phyloP scores from a whole-genome alignment of 2,113 vertebrate genomes.

The Saccopteryx leptura region DNA sequence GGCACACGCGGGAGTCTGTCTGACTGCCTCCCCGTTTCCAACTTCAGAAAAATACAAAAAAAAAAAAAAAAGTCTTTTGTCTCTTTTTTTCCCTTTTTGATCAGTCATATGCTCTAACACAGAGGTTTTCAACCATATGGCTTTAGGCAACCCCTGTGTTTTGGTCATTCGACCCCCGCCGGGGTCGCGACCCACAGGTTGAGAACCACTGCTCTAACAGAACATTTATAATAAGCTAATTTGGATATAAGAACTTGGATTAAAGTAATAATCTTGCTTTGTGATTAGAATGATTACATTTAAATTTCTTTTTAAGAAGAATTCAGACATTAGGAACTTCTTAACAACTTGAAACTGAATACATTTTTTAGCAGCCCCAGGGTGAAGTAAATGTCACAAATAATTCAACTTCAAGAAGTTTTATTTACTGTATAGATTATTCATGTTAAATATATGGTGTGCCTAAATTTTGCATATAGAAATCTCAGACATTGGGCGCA shows the following conservation, averaged over 20 bases:
- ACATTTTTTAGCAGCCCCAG: slow-evolving; percentile 31
- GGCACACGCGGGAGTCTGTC: too few relatives aligned
- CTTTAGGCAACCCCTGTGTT: too few relatives aligned
- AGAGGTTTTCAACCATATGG: too few relatives aligned
- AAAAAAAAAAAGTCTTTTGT: too few relatives aligned
- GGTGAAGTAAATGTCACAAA: slow-evolving; percentile 40
- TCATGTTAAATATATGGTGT: not conserved
- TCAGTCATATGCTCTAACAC: slow-evolving; percentile 11
- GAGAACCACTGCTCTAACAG: not conserved
- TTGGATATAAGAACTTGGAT: not conserved
- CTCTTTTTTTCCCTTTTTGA: not conserved
- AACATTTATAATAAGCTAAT: not conserved
- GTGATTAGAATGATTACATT: slow-evolving; percentile 28
- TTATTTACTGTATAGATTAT: slow-evolving; percentile 44
- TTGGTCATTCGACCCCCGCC: too few relatives aligned
- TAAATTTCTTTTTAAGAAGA: slow-evolving; percentile 44
- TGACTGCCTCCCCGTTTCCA: too few relatives aligned
- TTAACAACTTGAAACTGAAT: slow-evolving; percentile 60
- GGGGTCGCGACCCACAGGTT: too few relatives aligned
- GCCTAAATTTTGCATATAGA: slow-evolving; percentile 35
- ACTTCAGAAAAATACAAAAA: too few relatives aligned
- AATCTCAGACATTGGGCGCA: not conserved
- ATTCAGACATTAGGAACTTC: slow-evolving; percentile 60
- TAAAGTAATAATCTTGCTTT: slow-evolving; percentile 13
- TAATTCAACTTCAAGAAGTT: slow-evolving; percentile 42